Conservation (phyloP, 2,797 vertebrate genomes). For the Babyrousa celebensis region DNA sequence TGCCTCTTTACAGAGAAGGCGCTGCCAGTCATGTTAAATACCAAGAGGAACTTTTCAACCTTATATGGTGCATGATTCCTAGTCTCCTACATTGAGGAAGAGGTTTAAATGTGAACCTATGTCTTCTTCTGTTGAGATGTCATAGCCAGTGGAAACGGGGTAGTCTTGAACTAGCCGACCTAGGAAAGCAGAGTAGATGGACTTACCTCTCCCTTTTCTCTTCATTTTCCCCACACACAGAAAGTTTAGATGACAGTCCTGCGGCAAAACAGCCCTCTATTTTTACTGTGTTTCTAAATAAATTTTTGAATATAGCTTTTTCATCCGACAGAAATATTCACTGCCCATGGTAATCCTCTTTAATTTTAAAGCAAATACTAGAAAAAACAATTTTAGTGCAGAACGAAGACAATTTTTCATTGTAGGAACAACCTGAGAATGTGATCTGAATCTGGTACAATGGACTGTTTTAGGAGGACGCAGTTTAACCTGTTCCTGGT, state of each 20-base stretch:
- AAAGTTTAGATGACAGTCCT: constrained; percentile 33
- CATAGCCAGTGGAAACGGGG: fast-evolving
- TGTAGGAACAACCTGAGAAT: not conserved
- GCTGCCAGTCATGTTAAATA: not conserved
- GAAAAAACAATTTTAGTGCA: not conserved
- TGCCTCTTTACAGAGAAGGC: not conserved
- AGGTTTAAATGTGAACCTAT: not conserved
- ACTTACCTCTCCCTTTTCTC: not conserved
- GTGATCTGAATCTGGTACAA: not conserved
- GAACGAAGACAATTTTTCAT: constrained; percentile 39
- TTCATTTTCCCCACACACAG: not conserved
- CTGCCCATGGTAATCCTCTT: not conserved
- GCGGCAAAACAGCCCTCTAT: not conserved
- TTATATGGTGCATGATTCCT: not conserved
- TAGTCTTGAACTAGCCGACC: not conserved
- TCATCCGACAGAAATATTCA: constrained; percentile 38
- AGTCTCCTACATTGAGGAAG: not conserved
- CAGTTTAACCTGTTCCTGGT: not conserved
- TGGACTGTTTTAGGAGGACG: not conserved
- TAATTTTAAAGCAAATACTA: constrained; percentile 61
- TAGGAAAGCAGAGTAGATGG: not conserved
- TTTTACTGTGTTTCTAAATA: constrained; percentile 51
- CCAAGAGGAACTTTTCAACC: not conserved
- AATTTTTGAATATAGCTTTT: constrained; percentile 12
- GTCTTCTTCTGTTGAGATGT: not conserved